A percentile compares a stretch with the other conserved stretches of the same genome.
These are phyloP conservation scores for Zelostemma sp. DNA, from an alignment of 1,140 invertebrate genomes.

Conservation along the genomic window DNA sequence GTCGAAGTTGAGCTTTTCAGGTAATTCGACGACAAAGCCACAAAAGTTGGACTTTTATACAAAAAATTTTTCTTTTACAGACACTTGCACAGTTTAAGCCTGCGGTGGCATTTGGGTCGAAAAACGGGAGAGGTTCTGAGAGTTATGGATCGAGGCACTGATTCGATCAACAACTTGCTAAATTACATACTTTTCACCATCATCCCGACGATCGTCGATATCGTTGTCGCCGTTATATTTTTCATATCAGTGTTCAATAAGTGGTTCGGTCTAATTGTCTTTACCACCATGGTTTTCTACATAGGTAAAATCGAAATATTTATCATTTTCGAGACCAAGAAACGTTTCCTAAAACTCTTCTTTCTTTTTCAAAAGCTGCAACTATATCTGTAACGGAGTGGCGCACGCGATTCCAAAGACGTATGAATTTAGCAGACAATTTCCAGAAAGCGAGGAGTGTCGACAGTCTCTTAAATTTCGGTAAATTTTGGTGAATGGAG, in stretches of 20 bases:
- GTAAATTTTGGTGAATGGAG: too few relatives aligned
- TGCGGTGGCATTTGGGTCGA: slow-evolving; percentile 90
- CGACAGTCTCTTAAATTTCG: slow-evolving; percentile 96
- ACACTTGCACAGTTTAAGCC: slow-evolving; percentile 88
- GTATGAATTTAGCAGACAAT: slow-evolving; percentile 95
- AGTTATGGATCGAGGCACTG: slow-evolving; percentile 95
- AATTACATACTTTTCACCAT: slow-evolving; percentile 92
- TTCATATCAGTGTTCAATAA: slow-evolving; percentile 90
- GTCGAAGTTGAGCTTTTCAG: slow-evolving; percentile 79
- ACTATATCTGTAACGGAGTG: slow-evolving; percentile 94
- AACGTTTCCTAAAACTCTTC: background rate
- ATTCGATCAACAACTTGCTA: slow-evolving; percentile 93
- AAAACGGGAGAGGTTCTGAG: slow-evolving; percentile 96
- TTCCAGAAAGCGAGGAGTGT: slow-evolving; percentile 90
- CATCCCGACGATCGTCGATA: slow-evolving; percentile 91
- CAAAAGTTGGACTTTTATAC: background rate
- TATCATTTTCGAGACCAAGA: too few relatives aligned
- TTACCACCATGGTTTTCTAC: slow-evolving; percentile 92
- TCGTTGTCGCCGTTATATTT: slow-evolving; percentile 91
- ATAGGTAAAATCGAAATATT: slow-evolving; percentile 78
- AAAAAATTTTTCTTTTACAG: slow-evolving; percentile 53
- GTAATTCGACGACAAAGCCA: slow-evolving; percentile 25
- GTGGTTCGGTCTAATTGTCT: slow-evolving; percentile 95
- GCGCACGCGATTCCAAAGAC: slow-evolving; percentile 92
- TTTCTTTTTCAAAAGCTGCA: slow-evolving; percentile 72